Percentiles rank a stretch among this genome's conserved stretches.
Evolutionary conservation across 2,113 vertebrate species (phyloP).

Genomic region (Hucho hucho): DNA sequence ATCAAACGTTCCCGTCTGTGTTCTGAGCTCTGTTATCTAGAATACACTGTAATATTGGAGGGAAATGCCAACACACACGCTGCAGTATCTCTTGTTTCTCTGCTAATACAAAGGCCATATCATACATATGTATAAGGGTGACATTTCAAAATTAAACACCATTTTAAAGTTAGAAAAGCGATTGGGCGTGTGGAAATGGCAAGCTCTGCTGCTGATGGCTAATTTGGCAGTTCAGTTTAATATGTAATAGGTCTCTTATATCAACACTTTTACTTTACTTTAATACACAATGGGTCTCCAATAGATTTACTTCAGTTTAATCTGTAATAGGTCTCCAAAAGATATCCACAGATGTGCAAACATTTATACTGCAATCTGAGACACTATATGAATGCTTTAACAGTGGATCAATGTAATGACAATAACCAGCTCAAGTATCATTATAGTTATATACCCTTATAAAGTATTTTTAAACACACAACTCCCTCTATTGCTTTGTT

Average conservation of each 20-base stretch:
- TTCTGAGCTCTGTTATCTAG: neutral
- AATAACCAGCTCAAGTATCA: no score
- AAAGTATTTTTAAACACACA: no score
- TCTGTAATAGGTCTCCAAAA: neutral
- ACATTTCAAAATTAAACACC: slow-evolving; percentile 2
- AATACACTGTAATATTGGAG: neutral
- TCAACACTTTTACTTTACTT: no score
- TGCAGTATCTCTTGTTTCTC: neutral
- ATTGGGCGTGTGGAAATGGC: neutral
- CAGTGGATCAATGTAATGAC: no score
- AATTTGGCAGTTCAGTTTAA: neutral
- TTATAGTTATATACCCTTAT: no score
- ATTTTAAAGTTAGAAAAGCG: neutral
- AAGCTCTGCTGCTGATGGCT: neutral
- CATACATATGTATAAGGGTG: neutral
- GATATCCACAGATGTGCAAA: no score
- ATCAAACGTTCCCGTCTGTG: neutral
- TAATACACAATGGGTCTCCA: neutral
- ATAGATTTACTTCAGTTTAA: neutral
- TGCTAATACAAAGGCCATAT: neutral
- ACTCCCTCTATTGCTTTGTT: no score
- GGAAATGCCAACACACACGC: neutral
- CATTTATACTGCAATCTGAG: no score
- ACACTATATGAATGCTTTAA: no score
- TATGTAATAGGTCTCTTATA: neutral